Base-by-base conservation (phyloP, 2,113 vertebrate genomes). In the Brachionichthys hirsutus region DNA sequence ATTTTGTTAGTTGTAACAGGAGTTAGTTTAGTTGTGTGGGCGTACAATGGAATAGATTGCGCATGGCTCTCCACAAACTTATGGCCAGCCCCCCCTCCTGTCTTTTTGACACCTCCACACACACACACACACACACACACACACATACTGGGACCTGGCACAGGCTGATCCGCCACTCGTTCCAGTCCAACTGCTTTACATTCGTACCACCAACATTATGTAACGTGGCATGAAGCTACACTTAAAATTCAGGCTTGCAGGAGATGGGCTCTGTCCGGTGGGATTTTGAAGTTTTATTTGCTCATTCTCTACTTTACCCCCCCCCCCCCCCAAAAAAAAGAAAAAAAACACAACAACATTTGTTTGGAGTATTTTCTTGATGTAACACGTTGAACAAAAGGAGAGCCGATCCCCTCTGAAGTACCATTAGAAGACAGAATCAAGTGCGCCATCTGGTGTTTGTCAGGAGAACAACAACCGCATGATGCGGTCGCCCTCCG, bases 21-120 rank as follows among this genome's bases (percentile, higher is more conserved):
- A 73, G 76, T 81, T 81, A 48, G 61, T 81, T 77, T 67, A 56
- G 67, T 51, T 64, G 84, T 73, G 89, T 89, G 84, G 87, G 88
- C 49, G 88, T 75, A 52, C 60, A 79, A 70, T 61, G 58, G 80
- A 86, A 76, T 69, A 78, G 75, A 76, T 75, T 84, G 70, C 56
- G n/a, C 84, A 87, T 70, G 81, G 82, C 84, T 83, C 68, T 44
- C 38, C 68, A 80, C 83, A 86, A 88, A 90, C 85, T 88, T 85
- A 85, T 83, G 80, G 70, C 77, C 69, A 55, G 60, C 51, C 64
- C 46, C 54, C 24, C 34, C 38, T 36, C 30, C 53, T 14, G 51
- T 38, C 12, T 38, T 81, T 69, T 59, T 57, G 55, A 81, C 87
- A 73, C 85, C 85, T 87, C 24, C 24, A 30, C 24, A 74, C 82